Base-by-base conservation (phyloP, 37 sponge, comb jelly and placozoan species). In the Amphimedon queenslandica region DNA sequence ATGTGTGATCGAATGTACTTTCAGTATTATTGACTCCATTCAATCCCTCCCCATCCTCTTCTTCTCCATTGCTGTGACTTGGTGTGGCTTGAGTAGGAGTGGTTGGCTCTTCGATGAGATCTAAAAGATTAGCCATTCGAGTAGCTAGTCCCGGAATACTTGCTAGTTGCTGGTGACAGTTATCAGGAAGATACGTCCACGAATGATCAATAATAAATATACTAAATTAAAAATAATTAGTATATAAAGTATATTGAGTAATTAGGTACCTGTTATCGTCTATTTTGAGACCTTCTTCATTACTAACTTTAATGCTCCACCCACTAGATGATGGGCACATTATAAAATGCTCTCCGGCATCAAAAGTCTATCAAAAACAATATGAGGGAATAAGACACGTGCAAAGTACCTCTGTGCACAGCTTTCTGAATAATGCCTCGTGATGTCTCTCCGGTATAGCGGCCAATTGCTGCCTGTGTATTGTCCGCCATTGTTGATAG, bases 121-220 rank as follows among this genome's bases (percentile, higher is more conserved):
- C 82, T 87, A 93, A 86, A 18, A 93, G 65, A 18, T 64, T 2
- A 20, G 77, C 80, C 83, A 96, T 87, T 20, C 97, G 69, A 38
- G 18, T 11, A 21, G 84, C 89, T 32, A 96, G 75, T 0, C 91
- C 88, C 5, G 88, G 90, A 37, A 89, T 78, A 20, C 18, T 23
- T 31, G 42, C 27, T 23, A 96, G 83, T 43, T 87, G 93, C 34
- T 77, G 47, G 25, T 61, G 67, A 0, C 77, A 88, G 56, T 68
- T 73, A 6, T 78, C 79, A 5, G 84, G 79, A 32, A 92, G 75
- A 60, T 74, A 96, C 0, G 93, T 92, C 97, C 97, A 96, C 0
- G 93, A 90, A 72, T 96, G 97, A 55, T 96, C 97, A 30, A 96
- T 75, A 43, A 96, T 68, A 63, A 90, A 96, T 2, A 96, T 69